Conservation (phyloP, 2,888 invertebrate genomes). For the Branchipolynoe longqiensis region DNA sequence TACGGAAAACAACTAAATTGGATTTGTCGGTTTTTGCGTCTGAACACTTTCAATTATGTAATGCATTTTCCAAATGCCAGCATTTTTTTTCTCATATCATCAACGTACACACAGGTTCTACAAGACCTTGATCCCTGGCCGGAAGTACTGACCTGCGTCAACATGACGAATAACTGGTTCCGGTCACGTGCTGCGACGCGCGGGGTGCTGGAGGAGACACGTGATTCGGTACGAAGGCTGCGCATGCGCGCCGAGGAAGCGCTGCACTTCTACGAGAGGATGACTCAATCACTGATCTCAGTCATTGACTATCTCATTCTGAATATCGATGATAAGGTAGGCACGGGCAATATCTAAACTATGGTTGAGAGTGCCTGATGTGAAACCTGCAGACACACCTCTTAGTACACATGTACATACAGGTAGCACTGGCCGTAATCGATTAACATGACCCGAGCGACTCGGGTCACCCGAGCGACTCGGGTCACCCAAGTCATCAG, state of each 20-base stretch:
- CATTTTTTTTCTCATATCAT: too few relatives aligned
- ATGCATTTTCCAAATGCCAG: too few relatives aligned
- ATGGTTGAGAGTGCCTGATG: too few relatives aligned
- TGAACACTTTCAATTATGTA: too few relatives aligned
- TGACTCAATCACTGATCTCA: background rate
- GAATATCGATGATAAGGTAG: background rate
- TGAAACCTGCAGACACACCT: background rate
- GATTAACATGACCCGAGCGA: too few relatives aligned
- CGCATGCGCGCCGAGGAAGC: background rate
- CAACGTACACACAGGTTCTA: background rate
- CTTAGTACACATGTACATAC: background rate
- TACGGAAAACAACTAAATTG: too few relatives aligned
- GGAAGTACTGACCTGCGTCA: background rate
- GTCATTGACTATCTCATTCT: background rate
- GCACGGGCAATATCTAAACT: background rate
- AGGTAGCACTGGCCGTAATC: too few relatives aligned
- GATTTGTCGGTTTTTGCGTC: too few relatives aligned
- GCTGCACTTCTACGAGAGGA: background rate
- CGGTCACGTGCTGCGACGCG: background rate
- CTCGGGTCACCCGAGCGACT: too few relatives aligned
- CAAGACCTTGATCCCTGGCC: conserved; percentile 11
- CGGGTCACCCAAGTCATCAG: too few relatives aligned
- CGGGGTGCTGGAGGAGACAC: background rate
- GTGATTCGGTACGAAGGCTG: background rate
- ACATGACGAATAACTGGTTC: background rate